Evolutionary conservation across 2,888 invertebrate species (phyloP), one percentile per base, ranked within the genome.

Genomic region (Apamea epomidion): DNA sequence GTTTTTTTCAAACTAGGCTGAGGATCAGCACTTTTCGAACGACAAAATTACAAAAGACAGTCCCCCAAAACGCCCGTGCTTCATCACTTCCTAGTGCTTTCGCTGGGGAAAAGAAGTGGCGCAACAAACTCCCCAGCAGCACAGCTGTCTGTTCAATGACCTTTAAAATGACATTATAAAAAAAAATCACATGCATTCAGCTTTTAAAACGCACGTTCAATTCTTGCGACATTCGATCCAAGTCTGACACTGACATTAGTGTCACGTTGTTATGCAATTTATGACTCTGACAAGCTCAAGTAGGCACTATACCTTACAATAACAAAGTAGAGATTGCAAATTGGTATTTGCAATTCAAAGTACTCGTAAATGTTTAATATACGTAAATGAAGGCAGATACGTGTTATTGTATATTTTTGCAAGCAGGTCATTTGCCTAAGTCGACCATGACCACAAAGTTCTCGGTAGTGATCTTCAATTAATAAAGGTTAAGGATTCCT

Each of bases 181-280:
- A 42, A n/a, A 71, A 51, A 70, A 25, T 85, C 79, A 65, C 78
- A 71, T 72, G n/a, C 37, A 73, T 21, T 78, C 67, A 70, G 37
- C 21, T 18, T 67, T 79, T 54, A 1, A 65, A 62, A 37, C 10
- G 62, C 60, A 62, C 67, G 85, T 18, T 32, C 6, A n/a, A 51
- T 54, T 69, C 37, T 72, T 73, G 62, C 42, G 51, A 74, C 42
- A 86, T 86, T 76, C 72, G 62, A 32, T 67, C 37, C 58, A 69
- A n/a, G 12, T 65, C 54, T 86, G 87, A 70, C 70, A 86, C 82
- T 86, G 76, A 73, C 76, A 86, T 84, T 73, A 73, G n/a, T 65
- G 65, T 86, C 76, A 84, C 65, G 82, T 65, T 65, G n/a, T 81
- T 74, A 69, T 25, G 64, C 75, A 69, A 76, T 81, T 81, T 58